Evolutionary conservation across 2,888 invertebrate species (phyloP).

Genomic region (Papilio elwesi): DNA sequence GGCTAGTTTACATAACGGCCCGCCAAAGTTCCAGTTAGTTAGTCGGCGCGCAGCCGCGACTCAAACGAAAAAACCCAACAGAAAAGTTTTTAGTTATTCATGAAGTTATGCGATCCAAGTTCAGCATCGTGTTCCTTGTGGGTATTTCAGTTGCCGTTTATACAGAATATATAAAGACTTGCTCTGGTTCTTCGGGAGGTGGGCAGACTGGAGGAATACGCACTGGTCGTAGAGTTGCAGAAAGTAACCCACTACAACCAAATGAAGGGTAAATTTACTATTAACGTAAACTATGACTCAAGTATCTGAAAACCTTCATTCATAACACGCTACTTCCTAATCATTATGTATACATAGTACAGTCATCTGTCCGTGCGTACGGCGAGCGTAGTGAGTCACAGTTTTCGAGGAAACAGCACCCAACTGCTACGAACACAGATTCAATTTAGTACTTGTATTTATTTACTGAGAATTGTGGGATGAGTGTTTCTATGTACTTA

Average conservation of each 20-base stretch:
- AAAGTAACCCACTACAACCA: no score
- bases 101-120: slow-evolving; percentile 21
- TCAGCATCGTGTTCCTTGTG: neutral
- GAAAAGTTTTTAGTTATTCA: slow-evolving; percentile 35
- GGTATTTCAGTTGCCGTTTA: neutral
- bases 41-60: slow-evolving; percentile 3
- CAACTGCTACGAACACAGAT: neutral
- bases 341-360: neutral
- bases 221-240: no score
- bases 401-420: neutral
- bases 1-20: slow-evolving; percentile 28
- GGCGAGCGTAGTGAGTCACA: neutral
- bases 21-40: slow-evolving; percentile 24
- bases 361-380: neutral
- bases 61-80: slow-evolving; percentile 32
- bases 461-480: neutral
- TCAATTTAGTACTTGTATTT: slow-evolving; percentile 1
- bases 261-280: no score
- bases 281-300: no score
- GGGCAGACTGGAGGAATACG: no score
- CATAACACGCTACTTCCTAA: slow-evolving; percentile 6
- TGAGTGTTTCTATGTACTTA: slow-evolving; percentile 6
- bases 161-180: no score
- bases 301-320: neutral
- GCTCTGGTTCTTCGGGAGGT: no score